phyloP scores from a whole-genome alignment of 1,140 invertebrate species.

The Lepidurus apus region DNA sequence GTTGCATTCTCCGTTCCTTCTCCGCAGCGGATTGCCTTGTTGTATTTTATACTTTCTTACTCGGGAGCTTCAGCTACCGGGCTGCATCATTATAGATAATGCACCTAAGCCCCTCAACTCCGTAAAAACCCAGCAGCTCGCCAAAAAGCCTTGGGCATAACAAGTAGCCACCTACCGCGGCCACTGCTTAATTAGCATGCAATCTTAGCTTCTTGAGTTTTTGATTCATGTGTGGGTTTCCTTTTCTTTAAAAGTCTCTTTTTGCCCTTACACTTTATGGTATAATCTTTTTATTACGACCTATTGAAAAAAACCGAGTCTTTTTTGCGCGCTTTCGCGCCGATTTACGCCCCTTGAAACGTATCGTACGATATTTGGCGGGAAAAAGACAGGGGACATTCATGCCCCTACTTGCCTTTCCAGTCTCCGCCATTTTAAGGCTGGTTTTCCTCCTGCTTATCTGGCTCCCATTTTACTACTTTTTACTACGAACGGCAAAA shows the following conservation, averaged over 20 bases:
- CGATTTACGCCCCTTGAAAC: background rate
- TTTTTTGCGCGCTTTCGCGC: background rate
- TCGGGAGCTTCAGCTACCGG: background rate
- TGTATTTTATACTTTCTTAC: too few species aligned
- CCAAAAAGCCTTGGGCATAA: background rate
- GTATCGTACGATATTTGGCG: background rate
- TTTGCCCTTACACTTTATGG: background rate
- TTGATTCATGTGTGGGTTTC: background rate
- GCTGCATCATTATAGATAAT: background rate
- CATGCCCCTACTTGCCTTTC: background rate
- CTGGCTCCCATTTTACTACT: conserved; percentile 14
- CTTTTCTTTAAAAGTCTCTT: background rate
- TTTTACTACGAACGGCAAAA: background rate
- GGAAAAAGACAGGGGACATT: background rate
- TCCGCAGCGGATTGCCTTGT: too few species aligned
- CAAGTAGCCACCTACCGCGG: background rate
- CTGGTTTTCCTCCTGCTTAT: background rate
- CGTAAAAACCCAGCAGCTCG: background rate
- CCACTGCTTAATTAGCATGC: background rate
- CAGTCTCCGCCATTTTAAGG: background rate
- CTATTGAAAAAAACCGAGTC: background rate
- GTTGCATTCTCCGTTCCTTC: background rate
- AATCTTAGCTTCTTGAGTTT: too few species aligned
- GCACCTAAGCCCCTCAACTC: background rate
- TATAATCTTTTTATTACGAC: too few species aligned